phyloP scores from a whole-genome alignment of 2,888 invertebrate genomes.

The Epirrhoe alternata region DNA sequence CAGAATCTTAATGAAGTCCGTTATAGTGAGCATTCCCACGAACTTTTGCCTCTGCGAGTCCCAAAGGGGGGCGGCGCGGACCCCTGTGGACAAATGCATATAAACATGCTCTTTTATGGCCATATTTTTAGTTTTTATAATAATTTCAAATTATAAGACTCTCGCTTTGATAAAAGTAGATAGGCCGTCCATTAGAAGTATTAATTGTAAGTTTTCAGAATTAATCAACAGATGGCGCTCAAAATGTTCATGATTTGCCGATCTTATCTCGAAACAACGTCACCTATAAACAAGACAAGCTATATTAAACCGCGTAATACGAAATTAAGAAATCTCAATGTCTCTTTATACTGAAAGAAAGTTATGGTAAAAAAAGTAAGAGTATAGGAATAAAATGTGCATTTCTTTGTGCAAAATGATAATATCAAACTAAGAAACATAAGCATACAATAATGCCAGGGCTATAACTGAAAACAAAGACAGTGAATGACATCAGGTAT shows the following conservation, averaged over 20 bases:
- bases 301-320: no score
- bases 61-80: constrained; percentile 99
- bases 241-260: no score
- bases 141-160: background rate
- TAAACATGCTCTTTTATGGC: constrained; percentile 4
- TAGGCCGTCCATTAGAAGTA: background rate
- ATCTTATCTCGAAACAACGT: no score
- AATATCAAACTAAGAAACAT: background rate
- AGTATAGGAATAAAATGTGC: no score
- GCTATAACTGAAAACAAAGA: background rate
- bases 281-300: no score
- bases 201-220: background rate
- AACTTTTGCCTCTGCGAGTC: constrained; percentile 96
- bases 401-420: no score
- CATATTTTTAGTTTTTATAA: background rate
- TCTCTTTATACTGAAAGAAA: no score
- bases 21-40: constrained; percentile 99
- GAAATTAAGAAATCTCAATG: no score
- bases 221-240: background rate
- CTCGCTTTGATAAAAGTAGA: background rate
- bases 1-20: constrained; percentile 99
- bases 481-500: constrained; percentile 1
- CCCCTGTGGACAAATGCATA: constrained; percentile 84
- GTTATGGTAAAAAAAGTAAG: no score
- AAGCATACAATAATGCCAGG: background rate